phyloP scores from a whole-genome alignment of 2,797 vertebrate species.

The Hypotaenidia okinawae region DNA sequence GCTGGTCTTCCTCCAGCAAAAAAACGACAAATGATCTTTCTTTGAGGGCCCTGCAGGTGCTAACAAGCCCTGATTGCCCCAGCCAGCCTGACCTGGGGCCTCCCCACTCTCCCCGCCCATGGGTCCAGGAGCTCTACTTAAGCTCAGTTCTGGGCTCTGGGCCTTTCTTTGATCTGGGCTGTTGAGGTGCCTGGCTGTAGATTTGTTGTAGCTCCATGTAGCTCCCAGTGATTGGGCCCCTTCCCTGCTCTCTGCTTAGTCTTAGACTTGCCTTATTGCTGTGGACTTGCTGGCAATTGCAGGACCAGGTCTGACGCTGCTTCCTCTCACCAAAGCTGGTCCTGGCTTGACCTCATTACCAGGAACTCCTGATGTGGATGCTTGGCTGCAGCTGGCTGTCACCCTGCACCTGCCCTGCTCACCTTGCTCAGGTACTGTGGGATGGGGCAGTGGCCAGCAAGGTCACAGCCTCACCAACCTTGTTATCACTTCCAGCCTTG shows the following conservation, averaged over 20 bases:
- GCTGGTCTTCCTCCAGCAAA: not conserved
- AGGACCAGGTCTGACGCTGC: rapidly evolving
- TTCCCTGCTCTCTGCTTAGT: not conserved
- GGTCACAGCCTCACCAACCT: not conserved
- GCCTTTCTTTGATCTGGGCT: rapidly evolving
- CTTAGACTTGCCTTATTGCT: not conserved
- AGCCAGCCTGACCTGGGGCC: not conserved
- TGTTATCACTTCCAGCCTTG: not conserved
- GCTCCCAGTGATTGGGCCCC: not conserved
- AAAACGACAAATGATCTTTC: not conserved
- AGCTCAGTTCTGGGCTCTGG: not conserved
- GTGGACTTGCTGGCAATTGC: rapidly evolving
- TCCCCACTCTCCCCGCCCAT: rapidly evolving
- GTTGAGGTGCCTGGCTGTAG: rapidly evolving
- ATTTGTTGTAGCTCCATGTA: rapidly evolving
- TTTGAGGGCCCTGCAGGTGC: not conserved
- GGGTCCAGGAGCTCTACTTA: not conserved
- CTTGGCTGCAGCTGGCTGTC: not conserved
- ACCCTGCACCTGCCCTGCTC: not conserved
- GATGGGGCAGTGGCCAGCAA: not conserved
- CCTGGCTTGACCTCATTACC: not conserved
- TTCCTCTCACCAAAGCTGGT: not conserved
- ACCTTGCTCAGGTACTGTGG: not conserved
- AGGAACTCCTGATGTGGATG: rapidly evolving
- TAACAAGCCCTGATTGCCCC: not conserved